Evolutionary conservation across 2,113 vertebrate species (phyloP).

Genomic region (Mus musculus): GRCm39 chr9:72463001-72463500

Average conservation of each 20-base stretch:
- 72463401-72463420: background rate
- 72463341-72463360: background rate
- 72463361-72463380: background rate
- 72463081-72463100: conserved; percentile 18
- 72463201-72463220: conserved; percentile 30
- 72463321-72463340: background rate
- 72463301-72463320: background rate
- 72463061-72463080: conserved; percentile 9
- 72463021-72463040: background rate
- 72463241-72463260: background rate
- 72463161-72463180: conserved; percentile 36
- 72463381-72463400: background rate
- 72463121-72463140: conserved; percentile 4
- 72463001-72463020: background rate
- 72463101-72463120: conserved; percentile 3
- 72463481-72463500: background rate
- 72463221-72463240: conserved; percentile 14
- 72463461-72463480: background rate
- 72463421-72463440: background rate
- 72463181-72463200: conserved; percentile 30
- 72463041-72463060: background rate
- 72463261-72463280: background rate
- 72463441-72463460: background rate
- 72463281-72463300: conserved; percentile 9
- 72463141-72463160: background rate